These are phyloP conservation scores for Oncorhynchus mykiss DNA, from an alignment of 2,113 vertebrate genomes.

Conservation along the genomic window DNA sequence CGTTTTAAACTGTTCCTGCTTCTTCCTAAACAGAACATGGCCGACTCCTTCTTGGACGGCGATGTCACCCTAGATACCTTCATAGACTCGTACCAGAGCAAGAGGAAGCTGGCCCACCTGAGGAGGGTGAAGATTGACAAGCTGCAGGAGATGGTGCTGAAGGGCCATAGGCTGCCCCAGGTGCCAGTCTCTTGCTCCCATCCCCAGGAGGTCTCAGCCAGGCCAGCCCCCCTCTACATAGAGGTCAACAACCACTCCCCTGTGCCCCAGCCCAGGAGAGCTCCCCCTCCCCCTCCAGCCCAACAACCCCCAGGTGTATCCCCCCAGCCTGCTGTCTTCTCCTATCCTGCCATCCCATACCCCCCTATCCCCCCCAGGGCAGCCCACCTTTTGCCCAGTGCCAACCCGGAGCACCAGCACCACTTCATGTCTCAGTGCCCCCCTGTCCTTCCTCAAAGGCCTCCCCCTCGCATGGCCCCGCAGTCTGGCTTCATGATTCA, in stretches of 20 bases:
- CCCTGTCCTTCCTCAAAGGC: constrained; percentile 85
- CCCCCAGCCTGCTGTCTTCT: constrained; percentile 61
- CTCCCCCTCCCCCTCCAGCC: constrained; percentile 79
- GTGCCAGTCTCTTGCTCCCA: constrained; percentile 46
- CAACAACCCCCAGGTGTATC: constrained; percentile 60
- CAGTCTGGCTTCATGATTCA: constrained; percentile 95
- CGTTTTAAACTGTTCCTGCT: too few species aligned
- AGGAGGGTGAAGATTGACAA: constrained; percentile 95
- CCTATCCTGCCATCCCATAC: constrained; percentile 72
- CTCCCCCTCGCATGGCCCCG: constrained; percentile 78
- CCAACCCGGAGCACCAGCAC: constrained; percentile 73
- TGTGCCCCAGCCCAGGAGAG: constrained; percentile 75
- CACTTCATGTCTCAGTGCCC: constrained; percentile 80
- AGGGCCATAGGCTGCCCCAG: constrained; percentile 78
- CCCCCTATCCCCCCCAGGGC: constrained; percentile 86
- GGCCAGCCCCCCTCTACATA: constrained; percentile 36
- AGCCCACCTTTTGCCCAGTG: constrained; percentile 68
- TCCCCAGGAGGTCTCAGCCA: constrained; percentile 59
- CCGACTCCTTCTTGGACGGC: constrained; percentile 91
- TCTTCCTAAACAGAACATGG: constrained; percentile 83
- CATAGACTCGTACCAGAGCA: constrained; percentile 87
- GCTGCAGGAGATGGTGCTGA: constrained; percentile 93
- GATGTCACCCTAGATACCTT: constrained; percentile 86
- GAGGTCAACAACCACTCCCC: constrained; percentile 71
- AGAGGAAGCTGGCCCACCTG: constrained; percentile 89